A percentile compares a stretch with the other conserved stretches of the same genome.
These are phyloP conservation scores for Ellobius talpinus DNA, from an alignment of 2,113 vertebrate species.

Conservation along the genomic window DNA sequence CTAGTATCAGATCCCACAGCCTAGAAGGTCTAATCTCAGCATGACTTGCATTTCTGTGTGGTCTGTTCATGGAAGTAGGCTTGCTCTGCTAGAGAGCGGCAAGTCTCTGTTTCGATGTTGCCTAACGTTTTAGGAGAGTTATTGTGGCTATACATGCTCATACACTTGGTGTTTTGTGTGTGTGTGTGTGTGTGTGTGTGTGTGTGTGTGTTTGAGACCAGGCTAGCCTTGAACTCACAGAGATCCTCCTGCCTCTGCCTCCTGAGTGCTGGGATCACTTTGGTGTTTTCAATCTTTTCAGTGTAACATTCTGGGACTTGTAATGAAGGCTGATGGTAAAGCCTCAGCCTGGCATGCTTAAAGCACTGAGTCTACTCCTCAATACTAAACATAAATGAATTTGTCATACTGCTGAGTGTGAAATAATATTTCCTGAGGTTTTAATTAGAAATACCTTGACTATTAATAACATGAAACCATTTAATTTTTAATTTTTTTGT, in stretches of 20 bases:
- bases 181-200: too few species aligned
- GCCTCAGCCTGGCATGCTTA: background rate
- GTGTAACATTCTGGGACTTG: background rate
- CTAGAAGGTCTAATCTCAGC: background rate
- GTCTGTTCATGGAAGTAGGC: too few species aligned
- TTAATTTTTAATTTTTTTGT: background rate
- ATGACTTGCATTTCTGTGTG: background rate
- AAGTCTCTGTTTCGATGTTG: background rate
- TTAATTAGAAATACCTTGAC: constrained; percentile 38
- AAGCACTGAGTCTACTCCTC: background rate
- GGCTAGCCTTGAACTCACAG: too few species aligned
- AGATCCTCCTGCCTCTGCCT: too few species aligned
- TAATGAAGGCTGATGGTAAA: background rate
- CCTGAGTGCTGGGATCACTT: background rate
- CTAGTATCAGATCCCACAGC: background rate
- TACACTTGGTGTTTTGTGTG: background rate
- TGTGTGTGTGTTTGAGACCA: too few species aligned
- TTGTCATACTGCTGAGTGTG: background rate
- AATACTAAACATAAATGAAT: background rate
- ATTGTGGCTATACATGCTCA: background rate
- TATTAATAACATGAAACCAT: background rate
- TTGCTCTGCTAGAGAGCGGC: background rate
- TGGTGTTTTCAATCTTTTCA: constrained; percentile 13
- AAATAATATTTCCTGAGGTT: background rate
- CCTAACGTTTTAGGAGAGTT: background rate